These are phyloP conservation scores for Dipus sagitta DNA, from an alignment of 2,797 vertebrate species.

Conservation along the genomic window DNA sequence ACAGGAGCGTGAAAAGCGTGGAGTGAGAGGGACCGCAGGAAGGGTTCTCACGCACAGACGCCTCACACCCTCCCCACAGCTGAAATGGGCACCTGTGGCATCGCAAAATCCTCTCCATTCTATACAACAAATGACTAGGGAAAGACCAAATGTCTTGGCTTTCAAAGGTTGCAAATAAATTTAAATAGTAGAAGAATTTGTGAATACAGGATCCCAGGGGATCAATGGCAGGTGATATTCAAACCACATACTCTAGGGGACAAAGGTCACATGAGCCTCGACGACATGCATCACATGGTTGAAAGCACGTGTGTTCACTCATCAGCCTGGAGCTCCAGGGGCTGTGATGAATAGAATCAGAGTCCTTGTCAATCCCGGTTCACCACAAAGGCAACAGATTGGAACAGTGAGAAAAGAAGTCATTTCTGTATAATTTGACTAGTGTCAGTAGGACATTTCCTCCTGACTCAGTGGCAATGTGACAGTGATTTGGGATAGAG, in stretches of 20 bases:
- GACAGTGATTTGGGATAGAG: not conserved
- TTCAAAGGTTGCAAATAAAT: not conserved
- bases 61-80: not conserved
- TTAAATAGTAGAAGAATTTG: not conserved
- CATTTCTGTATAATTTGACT: not conserved
- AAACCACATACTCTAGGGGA: fast-evolving
- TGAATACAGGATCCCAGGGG: not conserved
- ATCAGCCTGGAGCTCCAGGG: not conserved
- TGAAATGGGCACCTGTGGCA: fast-evolving
- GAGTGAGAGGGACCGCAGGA: too few species aligned
- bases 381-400: not conserved
- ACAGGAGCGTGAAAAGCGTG: too few species aligned
- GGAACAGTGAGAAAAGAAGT: not conserved
- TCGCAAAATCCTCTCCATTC: fast-evolving
- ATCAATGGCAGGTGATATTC: not conserved
- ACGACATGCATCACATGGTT: not conserved
- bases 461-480: not conserved
- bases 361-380: not conserved
- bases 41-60: too few species aligned
- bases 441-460: not conserved
- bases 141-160: fast-evolving
- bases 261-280: not conserved
- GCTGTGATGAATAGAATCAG: not conserved
- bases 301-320: not conserved
- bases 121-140: not conserved